These are phyloP conservation scores for Gastrophryne carolinensis DNA, from an alignment of 2,797 vertebrate genomes.

Conservation along the genomic window DNA sequence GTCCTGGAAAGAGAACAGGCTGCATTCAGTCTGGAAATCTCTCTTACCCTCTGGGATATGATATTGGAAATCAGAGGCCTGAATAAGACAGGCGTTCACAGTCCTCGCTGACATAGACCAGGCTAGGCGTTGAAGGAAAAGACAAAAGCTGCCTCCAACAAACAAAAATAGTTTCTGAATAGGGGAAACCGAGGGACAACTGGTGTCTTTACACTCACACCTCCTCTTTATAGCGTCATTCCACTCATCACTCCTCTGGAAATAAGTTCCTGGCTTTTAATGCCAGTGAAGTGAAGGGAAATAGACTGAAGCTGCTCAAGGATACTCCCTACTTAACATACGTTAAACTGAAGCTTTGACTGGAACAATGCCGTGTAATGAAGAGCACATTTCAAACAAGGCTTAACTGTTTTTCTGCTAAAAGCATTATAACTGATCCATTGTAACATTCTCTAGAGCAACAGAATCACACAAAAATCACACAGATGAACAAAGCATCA, in stretches of 20 bases:
- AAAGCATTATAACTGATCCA: constrained; percentile 55
- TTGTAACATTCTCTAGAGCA: constrained; percentile 1
- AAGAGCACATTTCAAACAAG: constrained; percentile 41
- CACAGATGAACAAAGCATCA: no score
- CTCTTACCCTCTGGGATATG: constrained; percentile 61
- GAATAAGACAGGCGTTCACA: constrained; percentile 68
- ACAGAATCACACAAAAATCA: not conserved
- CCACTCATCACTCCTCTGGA: constrained; percentile 41
- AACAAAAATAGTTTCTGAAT: constrained; percentile 36
- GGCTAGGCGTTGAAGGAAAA: constrained; percentile 68
- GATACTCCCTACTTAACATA: constrained; percentile 35
- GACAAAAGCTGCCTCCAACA: constrained; percentile 61
- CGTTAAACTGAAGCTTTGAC: constrained; percentile 20
- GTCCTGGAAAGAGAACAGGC: constrained; percentile 73
- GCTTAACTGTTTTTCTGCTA: constrained; percentile 53
- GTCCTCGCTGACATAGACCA: constrained; percentile 66
- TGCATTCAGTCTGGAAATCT: constrained; percentile 68
- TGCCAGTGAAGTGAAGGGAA: constrained; percentile 20
- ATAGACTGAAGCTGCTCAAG: constrained; percentile 10
- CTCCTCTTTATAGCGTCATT: constrained; percentile 34
- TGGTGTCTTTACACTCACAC: constrained; percentile 53
- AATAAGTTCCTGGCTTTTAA: not conserved
- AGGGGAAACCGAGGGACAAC: not conserved
- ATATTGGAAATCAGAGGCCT: constrained; percentile 72
- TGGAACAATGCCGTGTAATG: constrained; percentile 37